Evolutionary conservation across 2,888 invertebrate species (phyloP), one percentile per base, ranked within the genome.

Genomic region (Acleris literana): DNA sequence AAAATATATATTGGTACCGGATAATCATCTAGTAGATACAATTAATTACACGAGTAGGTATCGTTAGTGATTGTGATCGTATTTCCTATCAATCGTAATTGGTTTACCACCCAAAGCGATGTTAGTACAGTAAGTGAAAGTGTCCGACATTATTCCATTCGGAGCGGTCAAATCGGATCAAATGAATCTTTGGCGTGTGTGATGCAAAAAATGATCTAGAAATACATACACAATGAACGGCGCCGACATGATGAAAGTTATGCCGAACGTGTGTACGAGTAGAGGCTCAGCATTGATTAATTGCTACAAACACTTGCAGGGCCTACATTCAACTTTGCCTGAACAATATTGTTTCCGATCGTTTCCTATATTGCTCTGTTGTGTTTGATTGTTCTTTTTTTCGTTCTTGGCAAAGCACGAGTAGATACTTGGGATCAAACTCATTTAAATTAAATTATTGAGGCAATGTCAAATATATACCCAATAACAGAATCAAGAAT

Each of bases 121-220:
- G 58, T 39, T 56, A 48, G 61, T 62, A 66, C 66, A 66, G 66
- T 66, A 66, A 66, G 66, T 66, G 66, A 66, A 66, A 66, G 66
- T 66, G 66, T 53, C 60, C 65, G 60, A 62, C 66, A 62, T 57
- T 44, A 66, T 53, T 66, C 39, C 57, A n/a, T 18, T 62, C 44
- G 39, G 48, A 61, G 55, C 57, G 61, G 62, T 57, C 66, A 62
- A 57, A 57, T 62, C 66, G 29, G 53, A 52, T 57, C 52, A 66
- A 53, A 62, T 53, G 61, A 57, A 66, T 48, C 52, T 66, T 62
- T 33, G 61, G 46, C 55, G 66, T 66, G 62, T 66, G 66, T 66
- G 57, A 66, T 57, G 57, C 66, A 66, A 66, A 66, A 66, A 66
- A 66, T 66, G 66, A 66, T 66, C 66, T 66, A 62, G 66, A 66